Evolutionary conservation across 1,140 invertebrate genomes (phyloP).

Genomic region (Drosophila fuyamai): DNA sequence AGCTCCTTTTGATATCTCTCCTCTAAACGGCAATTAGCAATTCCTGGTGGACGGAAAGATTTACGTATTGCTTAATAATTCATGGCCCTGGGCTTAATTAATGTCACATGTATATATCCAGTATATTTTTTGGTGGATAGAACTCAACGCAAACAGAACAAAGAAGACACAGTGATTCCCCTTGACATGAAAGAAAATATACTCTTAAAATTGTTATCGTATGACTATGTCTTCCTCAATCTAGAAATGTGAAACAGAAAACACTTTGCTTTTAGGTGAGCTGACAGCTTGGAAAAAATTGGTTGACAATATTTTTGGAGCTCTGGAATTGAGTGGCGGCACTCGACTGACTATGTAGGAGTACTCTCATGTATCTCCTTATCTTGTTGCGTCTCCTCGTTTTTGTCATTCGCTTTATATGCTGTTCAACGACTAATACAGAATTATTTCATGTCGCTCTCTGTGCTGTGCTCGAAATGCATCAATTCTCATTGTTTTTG

Average conservation of each 20-base stretch:
- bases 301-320: neutral
- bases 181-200: neutral
- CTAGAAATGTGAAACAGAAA: too few relatives aligned
- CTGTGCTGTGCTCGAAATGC: conserved; percentile 55
- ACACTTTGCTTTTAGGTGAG: neutral
- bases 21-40: conserved; percentile 1
- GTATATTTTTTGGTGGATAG: neutral
- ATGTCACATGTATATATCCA: conserved; percentile 2
- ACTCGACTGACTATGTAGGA: too few relatives aligned
- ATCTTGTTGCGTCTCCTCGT: conserved; percentile 1
- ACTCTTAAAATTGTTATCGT: conserved; percentile 1
- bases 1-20: neutral
- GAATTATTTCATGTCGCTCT: conserved; percentile 72
- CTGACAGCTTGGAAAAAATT: too few relatives aligned
- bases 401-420: conserved; percentile 11
- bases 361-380: neutral
- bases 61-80: conserved; percentile 4
- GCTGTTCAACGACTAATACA: conserved; percentile 61
- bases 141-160: too few relatives aligned
- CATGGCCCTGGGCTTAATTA: neutral
- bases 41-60: neutral
- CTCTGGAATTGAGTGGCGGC: too few relatives aligned
- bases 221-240: neutral
- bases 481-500: conserved; percentile 72
- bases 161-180: neutral